phyloP scores from a whole-genome alignment of 2,888 invertebrate genomes.

The Zonitis immaculata region DNA sequence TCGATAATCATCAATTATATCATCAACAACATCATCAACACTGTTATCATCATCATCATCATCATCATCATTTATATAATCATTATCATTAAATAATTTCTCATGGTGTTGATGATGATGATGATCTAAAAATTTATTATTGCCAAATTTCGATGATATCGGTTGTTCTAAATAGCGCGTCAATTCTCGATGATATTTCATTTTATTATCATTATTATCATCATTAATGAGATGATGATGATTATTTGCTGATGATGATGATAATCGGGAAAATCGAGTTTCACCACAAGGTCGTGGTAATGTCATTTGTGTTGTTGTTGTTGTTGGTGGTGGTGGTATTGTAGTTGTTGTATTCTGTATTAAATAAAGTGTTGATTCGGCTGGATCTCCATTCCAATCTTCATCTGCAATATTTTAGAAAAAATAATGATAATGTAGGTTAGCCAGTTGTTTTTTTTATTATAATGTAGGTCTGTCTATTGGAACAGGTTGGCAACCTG shows the following conservation, averaged over 20 bases:
- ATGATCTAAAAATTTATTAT: constrained; percentile 34
- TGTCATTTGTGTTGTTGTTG: constrained; percentile 48
- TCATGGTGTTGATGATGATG: no score
- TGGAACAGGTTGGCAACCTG: constrained; percentile 8
- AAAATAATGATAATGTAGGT: constrained; percentile 18
- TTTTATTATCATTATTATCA: no score
- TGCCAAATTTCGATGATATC: constrained; percentile 32
- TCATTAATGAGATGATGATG: no score
- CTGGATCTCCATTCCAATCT: constrained; percentile 66
- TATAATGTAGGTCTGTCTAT: constrained; percentile 19
- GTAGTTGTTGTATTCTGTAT: constrained; percentile 57
- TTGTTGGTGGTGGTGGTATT: no score
- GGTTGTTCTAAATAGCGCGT: constrained; percentile 38
- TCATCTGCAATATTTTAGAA: constrained; percentile 58
- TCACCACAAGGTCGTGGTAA: constrained; percentile 41
- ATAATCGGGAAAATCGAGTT: no score
- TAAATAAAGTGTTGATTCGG: constrained; percentile 55
- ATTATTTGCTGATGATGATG: no score
- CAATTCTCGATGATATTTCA: constrained; percentile 15
- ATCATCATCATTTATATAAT: not conserved
- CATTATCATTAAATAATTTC: no score
- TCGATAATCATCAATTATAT: not conserved
- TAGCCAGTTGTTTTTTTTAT: constrained; percentile 19
- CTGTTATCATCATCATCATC: not conserved
- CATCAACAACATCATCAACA: not conserved